phyloP scores from a whole-genome alignment of 2,113 vertebrate genomes.

The Nansenia antarctica region DNA sequence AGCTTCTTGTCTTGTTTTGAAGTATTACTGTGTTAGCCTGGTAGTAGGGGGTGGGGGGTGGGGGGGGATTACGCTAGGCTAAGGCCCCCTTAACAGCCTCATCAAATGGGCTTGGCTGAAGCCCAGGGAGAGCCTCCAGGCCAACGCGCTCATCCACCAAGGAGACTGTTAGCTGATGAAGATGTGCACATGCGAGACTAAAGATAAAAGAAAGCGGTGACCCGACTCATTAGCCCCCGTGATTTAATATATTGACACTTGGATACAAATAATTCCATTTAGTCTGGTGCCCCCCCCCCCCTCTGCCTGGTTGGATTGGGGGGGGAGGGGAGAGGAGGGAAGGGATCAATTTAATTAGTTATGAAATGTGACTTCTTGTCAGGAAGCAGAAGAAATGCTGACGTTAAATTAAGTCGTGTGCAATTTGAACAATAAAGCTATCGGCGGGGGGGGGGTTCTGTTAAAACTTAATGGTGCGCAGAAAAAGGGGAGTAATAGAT shows the following conservation, averaged over 20 bases:
- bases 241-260: slow-evolving; percentile 99
- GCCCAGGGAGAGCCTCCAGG: slow-evolving; percentile 62
- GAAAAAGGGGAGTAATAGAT: slow-evolving; percentile 92
- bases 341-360: slow-evolving; percentile 99
- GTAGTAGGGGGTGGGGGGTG: slow-evolving; percentile 61
- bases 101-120: slow-evolving; percentile 71
- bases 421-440: slow-evolving; percentile 97
- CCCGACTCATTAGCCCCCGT: slow-evolving; percentile 97
- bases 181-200: slow-evolving; percentile 83
- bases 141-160: slow-evolving; percentile 72
- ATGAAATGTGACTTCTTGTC: slow-evolving; percentile 98
- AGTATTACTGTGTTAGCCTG: slow-evolving; percentile 49
- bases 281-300: too few species aligned
- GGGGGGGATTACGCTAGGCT: slow-evolving; percentile 43
- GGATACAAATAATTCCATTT: slow-evolving; percentile 98
- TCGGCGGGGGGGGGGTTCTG: slow-evolving; percentile 83
- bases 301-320: too few species aligned
- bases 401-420: slow-evolving; percentile 94
- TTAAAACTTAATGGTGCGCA: slow-evolving; percentile 99
- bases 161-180: slow-evolving; percentile 81
- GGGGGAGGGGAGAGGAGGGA: slow-evolving; percentile 78
- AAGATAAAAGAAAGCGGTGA: slow-evolving; percentile 96
- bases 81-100: slow-evolving; percentile 58
- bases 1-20: slow-evolving; percentile 31
- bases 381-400: slow-evolving; percentile 95